These are phyloP conservation scores for Zosterops pallidus DNA, from an alignment of 2,113 vertebrate species.

Conservation along the genomic window DNA sequence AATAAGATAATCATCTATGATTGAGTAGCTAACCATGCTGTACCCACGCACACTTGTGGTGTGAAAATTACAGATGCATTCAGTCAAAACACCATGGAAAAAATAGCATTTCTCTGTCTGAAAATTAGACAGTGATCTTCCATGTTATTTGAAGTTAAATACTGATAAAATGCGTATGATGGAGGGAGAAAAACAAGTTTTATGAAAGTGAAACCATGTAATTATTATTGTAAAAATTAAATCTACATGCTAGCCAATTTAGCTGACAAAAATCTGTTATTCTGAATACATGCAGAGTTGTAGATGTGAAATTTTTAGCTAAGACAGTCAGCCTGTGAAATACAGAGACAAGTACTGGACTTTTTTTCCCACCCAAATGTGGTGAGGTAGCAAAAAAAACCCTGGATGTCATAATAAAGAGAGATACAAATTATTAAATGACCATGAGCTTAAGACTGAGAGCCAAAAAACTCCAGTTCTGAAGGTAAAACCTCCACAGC, in stretches of 20 bases:
- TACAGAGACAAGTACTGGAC: not conserved
- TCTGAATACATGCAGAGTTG: not conserved
- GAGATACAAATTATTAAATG: not conserved
- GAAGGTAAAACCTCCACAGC: not conserved
- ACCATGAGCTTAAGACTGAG: not conserved
- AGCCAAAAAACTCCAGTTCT: not conserved
- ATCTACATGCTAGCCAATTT: not conserved
- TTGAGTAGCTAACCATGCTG: slow-evolving; percentile 68
- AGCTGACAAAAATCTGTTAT: not conserved
- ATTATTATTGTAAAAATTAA: slow-evolving; percentile 4
- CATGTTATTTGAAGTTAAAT: slow-evolving; percentile 33
- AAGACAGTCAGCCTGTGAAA: not conserved
- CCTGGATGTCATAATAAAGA: not conserved
- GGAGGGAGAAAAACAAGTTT: slow-evolving; percentile 28
- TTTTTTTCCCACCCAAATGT: not conserved
- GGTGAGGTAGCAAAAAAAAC: not conserved
- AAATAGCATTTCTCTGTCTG: slow-evolving; percentile 58
- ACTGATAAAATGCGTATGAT: slow-evolving; percentile 27
- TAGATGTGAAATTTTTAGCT: not conserved
- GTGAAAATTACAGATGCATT: slow-evolving; percentile 71
- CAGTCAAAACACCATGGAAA: slow-evolving; percentile 64
- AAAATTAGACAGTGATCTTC: slow-evolving; percentile 56
- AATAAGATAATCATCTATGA: slow-evolving; percentile 70
- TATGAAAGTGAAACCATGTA: slow-evolving; percentile 16
- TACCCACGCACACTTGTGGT: slow-evolving; percentile 70